Evolutionary conservation across 2,113 vertebrate genomes (phyloP), one percentile per base, ranked within the genome.

Genomic region (Ploceus nigricollis): DNA sequence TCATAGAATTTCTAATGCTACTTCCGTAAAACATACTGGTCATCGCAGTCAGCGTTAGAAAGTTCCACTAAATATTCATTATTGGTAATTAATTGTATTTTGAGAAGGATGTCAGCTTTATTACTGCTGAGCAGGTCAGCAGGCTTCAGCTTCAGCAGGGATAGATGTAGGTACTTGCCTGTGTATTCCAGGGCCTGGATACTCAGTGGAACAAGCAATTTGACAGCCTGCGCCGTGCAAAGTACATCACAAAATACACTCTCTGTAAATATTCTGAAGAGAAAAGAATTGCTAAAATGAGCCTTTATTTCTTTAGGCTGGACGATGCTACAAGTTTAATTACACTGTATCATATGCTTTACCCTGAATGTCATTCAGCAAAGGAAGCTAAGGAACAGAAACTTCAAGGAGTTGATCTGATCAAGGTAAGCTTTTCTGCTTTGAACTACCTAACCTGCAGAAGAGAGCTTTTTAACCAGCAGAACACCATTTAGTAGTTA

Each of bases 281-380:
- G 15, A 76, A 47, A 64, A 19, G 44, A 84, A 42, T 22, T 65
- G 37, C 40, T 81, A 56, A 91, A 39, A 5, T 51, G 27, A 25
- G 11, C 20, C 7, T 89, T 51, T 35, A 1, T 87, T 85, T 93
- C 6, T 73, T 89, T 70, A 99, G 99, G 93, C 25, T 98, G 4
- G 98, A 99, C 33, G 98, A 99, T 50, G 98, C 99, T 2, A 90
- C 97, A 40, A 98, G 97, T 90, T 96, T 99, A 57, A 98, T 99
- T 70, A 98, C 90, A 37, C 97, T 99, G 15, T 99, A 99, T 96
- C 98, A 99, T 57, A 97, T 99, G 97, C 78, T 99, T 18, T 98
- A 99, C 77, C 99, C 99, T 23, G 97, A 98, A n/a, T 98, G 99
- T 69, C 98, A 97, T 16, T 99, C 99, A 6, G 99, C 99, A 44